These are phyloP conservation scores for Cepphus grylle DNA, from an alignment of 2,113 vertebrate genomes.

Conservation along the genomic window DNA sequence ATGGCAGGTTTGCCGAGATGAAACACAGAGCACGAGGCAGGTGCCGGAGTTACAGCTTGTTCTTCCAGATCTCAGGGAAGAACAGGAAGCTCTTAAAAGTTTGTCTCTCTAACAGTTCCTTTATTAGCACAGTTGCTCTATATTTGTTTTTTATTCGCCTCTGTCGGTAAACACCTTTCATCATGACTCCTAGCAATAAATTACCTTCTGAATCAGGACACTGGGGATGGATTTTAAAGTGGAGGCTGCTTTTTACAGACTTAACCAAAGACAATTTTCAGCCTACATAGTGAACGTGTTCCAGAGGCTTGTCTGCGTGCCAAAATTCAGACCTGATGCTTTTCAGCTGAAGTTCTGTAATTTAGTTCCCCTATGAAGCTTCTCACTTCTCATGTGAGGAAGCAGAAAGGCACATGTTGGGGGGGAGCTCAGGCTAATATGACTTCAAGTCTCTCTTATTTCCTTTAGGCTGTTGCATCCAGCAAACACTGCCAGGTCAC, in stretches of 20 bases:
- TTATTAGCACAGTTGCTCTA: neutral
- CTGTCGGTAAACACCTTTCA: neutral
- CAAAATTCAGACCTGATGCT: neutral
- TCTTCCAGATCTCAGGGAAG: neutral
- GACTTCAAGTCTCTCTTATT: neutral
- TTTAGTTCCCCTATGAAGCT: neutral
- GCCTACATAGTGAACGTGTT: neutral
- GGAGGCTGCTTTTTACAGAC: neutral
- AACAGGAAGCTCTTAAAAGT: conserved; percentile 5
- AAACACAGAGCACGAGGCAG: neutral
- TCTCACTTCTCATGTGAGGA: neutral
- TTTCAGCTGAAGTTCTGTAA: neutral
- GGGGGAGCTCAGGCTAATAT: neutral
- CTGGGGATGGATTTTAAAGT: neutral
- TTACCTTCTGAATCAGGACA: neutral
- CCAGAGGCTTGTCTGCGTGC: neutral
- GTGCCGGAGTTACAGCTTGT: neutral
- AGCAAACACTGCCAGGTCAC: neutral
- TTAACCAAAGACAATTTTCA: neutral
- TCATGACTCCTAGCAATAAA: neutral
- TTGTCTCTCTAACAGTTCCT: neutral
- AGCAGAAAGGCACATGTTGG: fast-evolving
- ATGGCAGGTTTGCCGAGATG: neutral
- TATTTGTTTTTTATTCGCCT: neutral
- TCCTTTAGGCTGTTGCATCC: neutral